Percentiles rank a stretch among this genome's conserved stretches.
Conservation (phyloP, 2,888 invertebrate genomes). For the Aricia artaxerxes region DNA sequence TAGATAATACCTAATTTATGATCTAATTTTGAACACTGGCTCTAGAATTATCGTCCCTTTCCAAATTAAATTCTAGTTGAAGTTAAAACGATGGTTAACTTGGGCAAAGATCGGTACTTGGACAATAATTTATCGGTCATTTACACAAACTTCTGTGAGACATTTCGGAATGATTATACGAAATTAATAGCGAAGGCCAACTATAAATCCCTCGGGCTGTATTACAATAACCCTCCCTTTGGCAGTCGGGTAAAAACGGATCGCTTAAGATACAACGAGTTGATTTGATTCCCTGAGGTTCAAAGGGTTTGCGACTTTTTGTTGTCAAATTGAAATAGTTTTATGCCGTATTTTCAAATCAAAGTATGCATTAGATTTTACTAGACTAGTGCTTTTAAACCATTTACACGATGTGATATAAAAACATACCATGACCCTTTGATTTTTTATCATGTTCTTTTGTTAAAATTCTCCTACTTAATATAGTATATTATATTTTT, state of each 20-base stretch:
- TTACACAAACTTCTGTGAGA: constrained; percentile 45
- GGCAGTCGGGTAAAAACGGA: constrained; percentile 4
- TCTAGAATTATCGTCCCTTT: not conserved
- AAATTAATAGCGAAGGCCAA: constrained; percentile 76
- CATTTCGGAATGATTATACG: constrained; percentile 62
- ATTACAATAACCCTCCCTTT: constrained; percentile 2
- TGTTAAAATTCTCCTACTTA: too few species aligned
- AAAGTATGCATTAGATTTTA: not conserved
- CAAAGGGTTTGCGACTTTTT: not conserved
- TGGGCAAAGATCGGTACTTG: constrained; percentile 32
- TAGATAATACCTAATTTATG: not conserved
- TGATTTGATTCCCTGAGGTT: constrained; percentile 3
- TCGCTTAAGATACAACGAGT: not conserved
- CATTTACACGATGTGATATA: too few species aligned
- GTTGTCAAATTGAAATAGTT: not conserved
- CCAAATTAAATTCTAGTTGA: constrained; percentile 7
- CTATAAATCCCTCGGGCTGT: constrained; percentile 59
- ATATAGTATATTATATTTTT: too few species aligned
- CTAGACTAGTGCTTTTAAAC: not conserved
- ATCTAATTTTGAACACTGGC: not conserved
- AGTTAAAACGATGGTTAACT: constrained; percentile 28
- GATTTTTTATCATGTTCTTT: too few species aligned
- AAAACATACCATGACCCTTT: too few species aligned
- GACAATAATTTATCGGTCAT: constrained; percentile 31
- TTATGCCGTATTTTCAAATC: not conserved